Base-by-base conservation (phyloP, 2,888 invertebrate species). In the Platynereis dumerilii region DNA sequence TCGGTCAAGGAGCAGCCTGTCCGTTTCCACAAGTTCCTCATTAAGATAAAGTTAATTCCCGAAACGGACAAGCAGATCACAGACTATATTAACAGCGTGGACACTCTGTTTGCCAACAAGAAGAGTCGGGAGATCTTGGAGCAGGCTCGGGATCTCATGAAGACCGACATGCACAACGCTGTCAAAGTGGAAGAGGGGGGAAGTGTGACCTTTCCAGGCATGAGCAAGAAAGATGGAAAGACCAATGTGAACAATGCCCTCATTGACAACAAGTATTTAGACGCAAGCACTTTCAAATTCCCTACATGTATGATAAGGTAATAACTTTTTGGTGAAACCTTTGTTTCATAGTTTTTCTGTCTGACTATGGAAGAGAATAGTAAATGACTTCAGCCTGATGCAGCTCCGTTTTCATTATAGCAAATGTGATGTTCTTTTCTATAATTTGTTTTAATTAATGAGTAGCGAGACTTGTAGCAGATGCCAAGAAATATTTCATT, bases 151-250 rank as follows among this genome's bases (percentile, higher is more conserved):
- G 86, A 84, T 67, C 89, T 94, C 55, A 92, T 94, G 89, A 88
- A 89, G 61, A 91, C 91, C 77, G 92, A 94, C 83, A 87, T 94
- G 60, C 92, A 93, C 81, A 88, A 90, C 70, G 90, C 88, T 77
- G 86, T 87, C 0, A 60, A 70, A 15, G 73, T 81, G 7, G 59
- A 74, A 0, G 76, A 73, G 5, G 74, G 75, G 22, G 71, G 71
- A 28, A 62, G 75, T 76, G 69, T 75, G 45, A 71, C 42, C 22
- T 60, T 62, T 28, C 61, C 69, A 45, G 70, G 60, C 27, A 48
- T 42, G 17, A 27, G 53, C 22, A 53, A 26, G 39, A 48, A 22
- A n/a, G 54, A 42, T 15, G 64, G 67, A 22, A 72, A 73, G 53
- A 74, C 73, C 59, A 57, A 73, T 26, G 77, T 76, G 27, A 66